Percentiles rank a stretch among this genome's conserved stretches.
Conservation (phyloP, 1,140 invertebrate genomes). For the Drosophila kikkawai region DNA sequence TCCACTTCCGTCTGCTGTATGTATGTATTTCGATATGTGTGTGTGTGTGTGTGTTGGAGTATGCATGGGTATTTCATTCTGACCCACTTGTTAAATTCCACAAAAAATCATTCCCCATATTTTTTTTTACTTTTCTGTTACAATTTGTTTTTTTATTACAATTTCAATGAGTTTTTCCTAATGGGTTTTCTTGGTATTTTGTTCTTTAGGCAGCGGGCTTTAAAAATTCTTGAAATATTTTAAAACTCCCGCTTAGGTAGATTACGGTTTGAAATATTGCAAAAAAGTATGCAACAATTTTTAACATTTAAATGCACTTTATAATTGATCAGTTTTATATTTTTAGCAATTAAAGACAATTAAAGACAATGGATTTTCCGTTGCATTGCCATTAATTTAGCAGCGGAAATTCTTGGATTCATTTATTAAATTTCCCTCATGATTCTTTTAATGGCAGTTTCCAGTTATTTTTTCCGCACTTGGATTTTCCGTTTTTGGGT, state of each 20-base stretch:
- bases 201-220: neutral
- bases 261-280: neutral
- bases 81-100: conserved; percentile 42
- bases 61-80: conserved; percentile 25
- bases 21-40: conserved; percentile 4
- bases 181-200: neutral
- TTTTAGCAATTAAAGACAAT: neutral
- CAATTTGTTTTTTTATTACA: neutral
- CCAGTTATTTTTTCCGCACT: conserved; percentile 1
- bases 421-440: neutral
- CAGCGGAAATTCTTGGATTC: neutral
- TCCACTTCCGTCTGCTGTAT: conserved; percentile 17
- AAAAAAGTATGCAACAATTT: neutral
- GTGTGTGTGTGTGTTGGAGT: conserved; percentile 5
- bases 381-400: neutral
- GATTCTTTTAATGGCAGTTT: conserved; percentile 3
- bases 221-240: neutral
- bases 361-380: too few species aligned
- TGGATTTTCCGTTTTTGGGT: conserved; percentile 18
- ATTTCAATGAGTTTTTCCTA: neutral
- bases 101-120: neutral
- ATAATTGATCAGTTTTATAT: neutral
- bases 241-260: neutral
- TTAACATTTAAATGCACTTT: too few species aligned
- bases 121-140: neutral